A percentile compares a stretch with the other conserved stretches of the same genome.
phyloP scores from a whole-genome alignment of 2,888 invertebrate genomes.

The Erebia palarica region DNA sequence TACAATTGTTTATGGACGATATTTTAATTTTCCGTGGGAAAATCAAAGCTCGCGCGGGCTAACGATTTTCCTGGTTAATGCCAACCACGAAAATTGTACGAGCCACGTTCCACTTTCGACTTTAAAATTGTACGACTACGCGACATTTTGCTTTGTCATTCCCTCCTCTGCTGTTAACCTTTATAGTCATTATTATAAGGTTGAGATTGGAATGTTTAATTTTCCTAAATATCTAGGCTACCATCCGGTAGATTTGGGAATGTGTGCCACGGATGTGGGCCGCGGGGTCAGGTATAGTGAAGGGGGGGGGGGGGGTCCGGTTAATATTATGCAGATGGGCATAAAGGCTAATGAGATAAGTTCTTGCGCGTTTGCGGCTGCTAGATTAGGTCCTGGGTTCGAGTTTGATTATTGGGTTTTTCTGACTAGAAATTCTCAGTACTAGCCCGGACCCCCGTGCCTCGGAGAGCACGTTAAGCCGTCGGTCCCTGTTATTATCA shows the following conservation, averaged over 20 bases:
- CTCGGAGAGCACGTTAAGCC: no score
- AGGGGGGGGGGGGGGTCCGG: constrained; percentile 33
- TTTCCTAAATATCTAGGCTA: constrained; percentile 68
- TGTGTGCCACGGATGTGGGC: constrained; percentile 66
- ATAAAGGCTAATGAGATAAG: constrained; percentile 41
- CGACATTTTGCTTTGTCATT: constrained; percentile 46
- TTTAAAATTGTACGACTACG: constrained; percentile 43
- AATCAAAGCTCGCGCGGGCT: neutral
- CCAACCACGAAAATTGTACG: neutral
- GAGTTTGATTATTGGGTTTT: no score
- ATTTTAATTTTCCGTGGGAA: neutral
- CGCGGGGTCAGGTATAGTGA: constrained; percentile 48
- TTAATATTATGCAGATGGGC: constrained; percentile 44
- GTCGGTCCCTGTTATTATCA: no score
- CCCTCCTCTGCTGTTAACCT: constrained; percentile 39
- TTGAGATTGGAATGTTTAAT: constrained; percentile 43
- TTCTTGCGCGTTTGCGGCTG: constrained; percentile 13
- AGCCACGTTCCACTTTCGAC: constrained; percentile 48
- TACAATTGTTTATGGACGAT: neutral
- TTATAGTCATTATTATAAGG: constrained; percentile 44
- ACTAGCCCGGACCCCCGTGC: no score
- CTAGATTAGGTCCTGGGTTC: neutral
- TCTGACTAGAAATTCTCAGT: no score
- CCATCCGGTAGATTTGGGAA: constrained; percentile 74
- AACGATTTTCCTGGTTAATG: neutral